Conservation (phyloP, 2,797 vertebrate species). For the Neoniphon sammara region DNA sequence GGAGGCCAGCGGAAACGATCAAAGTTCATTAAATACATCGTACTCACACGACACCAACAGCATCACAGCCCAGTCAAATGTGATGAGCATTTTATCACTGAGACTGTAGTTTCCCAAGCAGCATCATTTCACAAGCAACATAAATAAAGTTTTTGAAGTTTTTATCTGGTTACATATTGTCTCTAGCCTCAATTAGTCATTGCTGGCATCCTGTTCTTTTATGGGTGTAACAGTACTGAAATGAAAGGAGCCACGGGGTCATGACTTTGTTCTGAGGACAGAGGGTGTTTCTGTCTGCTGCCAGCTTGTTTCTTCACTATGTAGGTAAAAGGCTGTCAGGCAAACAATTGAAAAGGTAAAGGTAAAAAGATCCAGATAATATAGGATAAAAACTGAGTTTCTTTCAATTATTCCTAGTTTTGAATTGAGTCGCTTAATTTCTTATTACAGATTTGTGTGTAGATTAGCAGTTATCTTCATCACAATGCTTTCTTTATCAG, state of each 20-base stretch:
- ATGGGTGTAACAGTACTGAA: conserved; percentile 37
- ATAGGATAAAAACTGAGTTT: too few species aligned
- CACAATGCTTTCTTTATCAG: too few species aligned
- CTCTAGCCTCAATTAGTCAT: too few species aligned
- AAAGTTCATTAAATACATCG: conserved; percentile 22
- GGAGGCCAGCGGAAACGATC: conserved; percentile 29
- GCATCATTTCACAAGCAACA: conserved; percentile 3
- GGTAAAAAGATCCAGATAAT: too few species aligned
- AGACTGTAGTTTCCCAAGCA: neutral
- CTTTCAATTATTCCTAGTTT: too few species aligned
- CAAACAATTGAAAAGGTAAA: neutral
- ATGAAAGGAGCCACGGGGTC: neutral
- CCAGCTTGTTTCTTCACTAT: neutral
- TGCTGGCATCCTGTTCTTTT: neutral
- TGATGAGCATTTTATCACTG: neutral
- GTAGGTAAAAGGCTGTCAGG: conserved; percentile 43
- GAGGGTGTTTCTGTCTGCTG: neutral
- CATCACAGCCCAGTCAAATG: neutral
- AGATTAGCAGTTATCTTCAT: too few species aligned
- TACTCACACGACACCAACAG: conserved; percentile 21
- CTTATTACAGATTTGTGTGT: too few species aligned
- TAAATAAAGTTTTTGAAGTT: neutral
- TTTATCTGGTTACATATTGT: neutral
- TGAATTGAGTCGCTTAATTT: too few species aligned
- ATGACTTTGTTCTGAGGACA: conserved; percentile 4